Base-by-base conservation (phyloP, 2,888 invertebrate genomes). In the Isoperla grammatica region DNA sequence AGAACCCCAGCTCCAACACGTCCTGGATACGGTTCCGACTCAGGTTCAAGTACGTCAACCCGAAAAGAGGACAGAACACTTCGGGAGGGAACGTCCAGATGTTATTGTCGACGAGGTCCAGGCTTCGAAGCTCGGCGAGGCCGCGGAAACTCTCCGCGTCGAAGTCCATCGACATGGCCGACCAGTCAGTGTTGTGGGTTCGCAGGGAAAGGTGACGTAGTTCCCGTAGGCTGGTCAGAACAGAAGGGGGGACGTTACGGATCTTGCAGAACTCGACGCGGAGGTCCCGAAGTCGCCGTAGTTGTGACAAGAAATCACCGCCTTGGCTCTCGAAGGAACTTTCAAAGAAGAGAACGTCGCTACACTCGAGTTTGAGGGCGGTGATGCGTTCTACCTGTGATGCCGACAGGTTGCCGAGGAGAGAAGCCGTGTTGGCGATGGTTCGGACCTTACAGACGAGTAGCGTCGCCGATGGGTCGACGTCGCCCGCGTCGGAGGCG, bases 111-210 rank as follows among this genome's bases (percentile, higher is more conserved):
- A 71, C 71, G 53, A 75, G 66, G 54, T 73, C 69, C 20, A 73
- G 66, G 56, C 67, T 64, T 17, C 70, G 68, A n/a, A 74, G 65
- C 58, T 69, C 69, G 12, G 65, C 62, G 12, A 73, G 65, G 39
- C 68, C 69, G 39, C 66, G 64, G 56, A 74, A 65, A 66, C 87
- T 85, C 69, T 87, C 86, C 43, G 84, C 78, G 68, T 86, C 84
- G 63, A 89, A 78, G 68, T 88, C 87, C 76, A 89, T 79, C 20
- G 86, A 85, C 84, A 87, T 85, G 17, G 86, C 83, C 12, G 88
- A 86, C 88, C 88, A 88, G 70, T 88, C 87, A 23, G 86, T 85
- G 71, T 88, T 89, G 71, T 85, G 86, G 15, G 88, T 88, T 50
- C 86, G 80, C 65, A 91, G 75, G 29, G 83, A 81, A 56, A 91